Evolutionary conservation across 2,113 vertebrate genomes (phyloP).

Genomic region (Ammodytes dubius): DNA sequence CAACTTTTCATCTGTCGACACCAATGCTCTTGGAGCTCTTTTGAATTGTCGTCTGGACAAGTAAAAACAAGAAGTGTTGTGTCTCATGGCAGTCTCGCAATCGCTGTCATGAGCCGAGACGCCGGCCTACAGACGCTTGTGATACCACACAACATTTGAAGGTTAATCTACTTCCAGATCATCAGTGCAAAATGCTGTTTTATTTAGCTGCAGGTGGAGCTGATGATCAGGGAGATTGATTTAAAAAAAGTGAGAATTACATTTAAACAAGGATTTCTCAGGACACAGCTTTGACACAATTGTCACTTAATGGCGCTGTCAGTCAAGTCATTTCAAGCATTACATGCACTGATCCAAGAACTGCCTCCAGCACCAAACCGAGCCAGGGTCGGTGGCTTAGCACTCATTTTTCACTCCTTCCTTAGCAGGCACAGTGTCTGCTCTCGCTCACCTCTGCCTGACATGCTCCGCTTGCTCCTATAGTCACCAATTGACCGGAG

Average conservation of each 20-base stretch:
- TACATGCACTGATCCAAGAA: constrained; percentile 40
- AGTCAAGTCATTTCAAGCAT: constrained; percentile 44
- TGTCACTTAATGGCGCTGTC: constrained; percentile 12
- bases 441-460: constrained; percentile 49
- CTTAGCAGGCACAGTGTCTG: constrained; percentile 26
- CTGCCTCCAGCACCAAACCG: constrained; percentile 43
- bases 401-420: constrained; percentile 59
- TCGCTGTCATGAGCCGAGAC: constrained; percentile 52
- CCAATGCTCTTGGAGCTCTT: constrained; percentile 65
- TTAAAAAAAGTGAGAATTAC: constrained; percentile 24
- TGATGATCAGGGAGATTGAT: neutral
- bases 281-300: constrained; percentile 21
- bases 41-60: constrained; percentile 72
- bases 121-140: constrained; percentile 50
- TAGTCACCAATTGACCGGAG: constrained; percentile 47
- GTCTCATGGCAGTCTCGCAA: constrained; percentile 69
- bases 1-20: constrained; percentile 81
- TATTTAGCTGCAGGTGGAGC: neutral
- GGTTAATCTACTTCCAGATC: constrained; percentile 23
- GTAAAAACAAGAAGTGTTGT: constrained; percentile 85
- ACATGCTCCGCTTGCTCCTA: constrained; percentile 44
- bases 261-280: constrained; percentile 32
- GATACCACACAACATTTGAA: constrained; percentile 15
- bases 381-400: constrained; percentile 56
- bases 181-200: neutral